Percentiles rank a stretch among this genome's conserved stretches.
Evolutionary conservation across 2,113 vertebrate genomes (phyloP).

Genomic region (Romanogobio albipinnatus): DNA sequence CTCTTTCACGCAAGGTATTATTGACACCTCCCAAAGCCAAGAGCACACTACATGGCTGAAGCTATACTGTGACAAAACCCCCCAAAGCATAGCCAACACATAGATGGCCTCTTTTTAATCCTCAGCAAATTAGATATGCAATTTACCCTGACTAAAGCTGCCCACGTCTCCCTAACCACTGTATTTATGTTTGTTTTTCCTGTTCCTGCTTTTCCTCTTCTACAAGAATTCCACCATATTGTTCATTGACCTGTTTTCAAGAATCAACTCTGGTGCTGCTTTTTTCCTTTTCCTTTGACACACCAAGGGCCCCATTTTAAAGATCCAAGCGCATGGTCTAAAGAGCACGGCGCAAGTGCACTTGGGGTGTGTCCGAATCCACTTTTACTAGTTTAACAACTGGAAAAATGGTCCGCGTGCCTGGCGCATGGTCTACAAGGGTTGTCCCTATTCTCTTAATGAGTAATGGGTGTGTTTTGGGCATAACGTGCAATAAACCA

Average conservation of each 20-base stretch:
- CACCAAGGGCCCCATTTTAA: background rate
- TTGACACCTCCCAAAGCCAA: background rate
- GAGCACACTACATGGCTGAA: background rate
- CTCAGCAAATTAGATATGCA: background rate
- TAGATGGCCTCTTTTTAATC: background rate
- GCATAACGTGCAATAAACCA: too few relatives aligned
- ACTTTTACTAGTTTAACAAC: too few relatives aligned
- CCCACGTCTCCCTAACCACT: background rate
- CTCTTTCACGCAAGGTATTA: conserved; percentile 89
- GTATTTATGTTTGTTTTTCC: background rate
- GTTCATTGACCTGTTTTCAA: background rate
- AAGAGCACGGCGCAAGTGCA: too few relatives aligned
- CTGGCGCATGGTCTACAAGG: too few relatives aligned
- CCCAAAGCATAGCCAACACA: background rate
- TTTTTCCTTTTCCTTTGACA: background rate
- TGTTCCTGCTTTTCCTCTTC: background rate
- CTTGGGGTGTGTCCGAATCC: too few relatives aligned
- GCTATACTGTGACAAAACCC: background rate
- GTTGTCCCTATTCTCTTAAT: too few relatives aligned
- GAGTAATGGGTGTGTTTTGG: too few relatives aligned
- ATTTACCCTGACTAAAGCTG: background rate
- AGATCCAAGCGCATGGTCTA: too few relatives aligned
- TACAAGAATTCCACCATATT: background rate
- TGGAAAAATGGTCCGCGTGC: too few relatives aligned
- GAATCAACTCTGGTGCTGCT: background rate